Percentiles rank a stretch among this genome's conserved stretches.
These are phyloP conservation scores for Cephus cinctus DNA, from an alignment of 1,140 invertebrate genomes.

Conservation along the genomic window DNA sequence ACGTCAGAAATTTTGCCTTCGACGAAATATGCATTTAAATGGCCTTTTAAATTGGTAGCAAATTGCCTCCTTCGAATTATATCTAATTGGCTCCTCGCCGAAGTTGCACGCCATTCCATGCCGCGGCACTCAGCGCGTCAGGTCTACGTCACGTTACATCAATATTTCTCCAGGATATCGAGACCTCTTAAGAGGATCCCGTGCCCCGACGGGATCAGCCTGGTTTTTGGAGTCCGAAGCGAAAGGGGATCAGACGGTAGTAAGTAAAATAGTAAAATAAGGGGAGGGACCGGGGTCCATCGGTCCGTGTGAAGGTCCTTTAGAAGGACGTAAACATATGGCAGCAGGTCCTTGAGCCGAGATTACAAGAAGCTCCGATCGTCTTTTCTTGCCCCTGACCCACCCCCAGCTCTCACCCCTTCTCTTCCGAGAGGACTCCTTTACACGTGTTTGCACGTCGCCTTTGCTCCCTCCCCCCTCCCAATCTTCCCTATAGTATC, in stretches of 20 bases:
- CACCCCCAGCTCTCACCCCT: conserved; percentile 21
- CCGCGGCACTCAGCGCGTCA: conserved; percentile 6
- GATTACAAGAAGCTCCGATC: conserved; percentile 44
- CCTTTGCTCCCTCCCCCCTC: conserved; percentile 4
- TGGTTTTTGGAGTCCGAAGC: too few species aligned
- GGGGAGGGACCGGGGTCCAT: too few species aligned
- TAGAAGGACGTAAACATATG: too few species aligned
- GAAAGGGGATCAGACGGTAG: too few species aligned
- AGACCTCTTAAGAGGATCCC: too few species aligned
- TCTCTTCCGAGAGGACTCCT: conserved; percentile 3
- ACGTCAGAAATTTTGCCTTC: conserved; percentile 31
- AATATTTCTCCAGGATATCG: too few species aligned
- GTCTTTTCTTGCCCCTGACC: conserved; percentile 37
- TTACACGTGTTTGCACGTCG: conserved; percentile 11
- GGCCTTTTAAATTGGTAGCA: conserved; percentile 37
- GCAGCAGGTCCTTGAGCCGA: conserved; percentile 38
- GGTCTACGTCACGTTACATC: too few species aligned
- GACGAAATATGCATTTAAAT: conserved; percentile 43
- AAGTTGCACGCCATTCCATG: too few species aligned
- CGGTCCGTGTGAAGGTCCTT: too few species aligned
- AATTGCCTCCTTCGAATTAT: conserved; percentile 27
- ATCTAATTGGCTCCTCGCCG: conserved; percentile 29
- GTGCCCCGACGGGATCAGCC: too few species aligned
- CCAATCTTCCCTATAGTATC: conserved; percentile 21
- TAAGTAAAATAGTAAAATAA: too few species aligned